Percentiles rank a stretch among this genome's conserved stretches.
These are phyloP conservation scores for Oryctolagus cuniculus DNA, from an alignment of 2,113 vertebrate species.

Conservation along the genomic window DNA sequence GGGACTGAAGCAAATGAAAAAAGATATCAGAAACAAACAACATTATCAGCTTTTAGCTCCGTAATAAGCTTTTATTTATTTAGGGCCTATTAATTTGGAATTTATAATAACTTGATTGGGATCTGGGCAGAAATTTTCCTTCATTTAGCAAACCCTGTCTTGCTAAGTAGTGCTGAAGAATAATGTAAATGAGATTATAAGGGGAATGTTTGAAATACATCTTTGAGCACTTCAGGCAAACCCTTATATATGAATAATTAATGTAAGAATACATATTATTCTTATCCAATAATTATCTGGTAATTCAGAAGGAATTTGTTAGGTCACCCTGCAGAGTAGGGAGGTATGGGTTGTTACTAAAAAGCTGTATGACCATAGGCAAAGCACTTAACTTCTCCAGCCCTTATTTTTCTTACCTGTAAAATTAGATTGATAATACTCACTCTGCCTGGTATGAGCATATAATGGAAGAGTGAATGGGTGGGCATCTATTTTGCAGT, in stretches of 20 bases:
- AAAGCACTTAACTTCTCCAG: slow-evolving; percentile 37
- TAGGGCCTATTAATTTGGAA: slow-evolving; percentile 83
- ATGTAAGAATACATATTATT: slow-evolving; percentile 74
- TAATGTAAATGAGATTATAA: slow-evolving; percentile 74
- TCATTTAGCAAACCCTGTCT: slow-evolving; percentile 75
- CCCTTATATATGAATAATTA: slow-evolving; percentile 81
- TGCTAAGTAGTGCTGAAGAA: slow-evolving; percentile 66
- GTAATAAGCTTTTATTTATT: slow-evolving; percentile 82
- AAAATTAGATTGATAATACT: slow-evolving; percentile 37
- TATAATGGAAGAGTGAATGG: slow-evolving; percentile 14
- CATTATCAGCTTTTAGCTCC: slow-evolving; percentile 75
- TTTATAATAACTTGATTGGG: slow-evolving; percentile 81
- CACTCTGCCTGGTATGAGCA: not conserved
- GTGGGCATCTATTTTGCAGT: slow-evolving; percentile 59
- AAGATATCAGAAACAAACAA: slow-evolving; percentile 82
- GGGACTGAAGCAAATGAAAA: slow-evolving; percentile 74
- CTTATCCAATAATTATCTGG: slow-evolving; percentile 78
- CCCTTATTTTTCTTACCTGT: slow-evolving; percentile 67
- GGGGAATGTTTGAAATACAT: slow-evolving; percentile 73
- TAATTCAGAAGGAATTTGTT: slow-evolving; percentile 76
- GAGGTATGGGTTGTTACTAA: slow-evolving; percentile 43
- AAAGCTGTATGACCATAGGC: slow-evolving; percentile 47
- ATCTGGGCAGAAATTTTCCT: slow-evolving; percentile 76
- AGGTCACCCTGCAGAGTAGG: slow-evolving; percentile 60
- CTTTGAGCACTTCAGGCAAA: slow-evolving; percentile 77